Conservation (phyloP, 2,797 vertebrate species). For the Gymnothorax reevesii region DNA sequence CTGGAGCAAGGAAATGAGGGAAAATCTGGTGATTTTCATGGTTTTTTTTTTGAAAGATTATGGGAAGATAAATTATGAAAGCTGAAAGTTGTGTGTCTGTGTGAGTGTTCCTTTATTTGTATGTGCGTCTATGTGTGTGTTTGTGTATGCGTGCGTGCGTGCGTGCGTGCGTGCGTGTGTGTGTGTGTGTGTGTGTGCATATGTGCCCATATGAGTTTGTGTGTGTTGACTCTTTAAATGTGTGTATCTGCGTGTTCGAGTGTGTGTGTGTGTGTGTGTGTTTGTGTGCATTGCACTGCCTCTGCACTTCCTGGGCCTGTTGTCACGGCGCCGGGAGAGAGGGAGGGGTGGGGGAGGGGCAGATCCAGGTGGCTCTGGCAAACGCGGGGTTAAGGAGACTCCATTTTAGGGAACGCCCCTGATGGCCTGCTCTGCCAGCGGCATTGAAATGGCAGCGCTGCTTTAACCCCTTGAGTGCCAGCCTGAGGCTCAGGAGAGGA, state of each 20-base stretch:
- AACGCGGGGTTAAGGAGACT: slow-evolving; percentile 67
- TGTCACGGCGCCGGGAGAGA: background rate
- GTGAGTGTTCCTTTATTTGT: slow-evolving; percentile 2
- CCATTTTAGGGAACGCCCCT: slow-evolving; percentile 72
- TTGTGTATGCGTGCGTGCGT: slow-evolving; percentile 29
- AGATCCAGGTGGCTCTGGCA: slow-evolving; percentile 33
- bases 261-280: slow-evolving; percentile 30
- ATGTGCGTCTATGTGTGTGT: background rate
- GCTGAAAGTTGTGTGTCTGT: slow-evolving; percentile 3
- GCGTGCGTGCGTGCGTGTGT: slow-evolving; percentile 27
- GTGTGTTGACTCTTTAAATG: slow-evolving; percentile 1
- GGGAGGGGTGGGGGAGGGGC: background rate
- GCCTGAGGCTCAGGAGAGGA: background rate
- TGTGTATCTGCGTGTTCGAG: background rate
- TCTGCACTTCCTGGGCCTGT: background rate
- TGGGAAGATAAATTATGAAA: background rate
- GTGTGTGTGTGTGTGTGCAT: slow-evolving; percentile 24
- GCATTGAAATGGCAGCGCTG: slow-evolving; percentile 67
- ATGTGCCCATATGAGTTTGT: background rate
- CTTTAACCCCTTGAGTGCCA: slow-evolving; percentile 64
- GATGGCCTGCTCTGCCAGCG: slow-evolving; percentile 67
- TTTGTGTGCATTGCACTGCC: slow-evolving; percentile 18
- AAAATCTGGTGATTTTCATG: background rate
- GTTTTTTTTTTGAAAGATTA: background rate
- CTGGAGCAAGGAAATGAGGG: background rate